Percentiles rank a stretch among this genome's conserved stretches.
Evolutionary conservation across 2,797 vertebrate genomes (phyloP).

Genomic region (Poecilia velifera): DNA sequence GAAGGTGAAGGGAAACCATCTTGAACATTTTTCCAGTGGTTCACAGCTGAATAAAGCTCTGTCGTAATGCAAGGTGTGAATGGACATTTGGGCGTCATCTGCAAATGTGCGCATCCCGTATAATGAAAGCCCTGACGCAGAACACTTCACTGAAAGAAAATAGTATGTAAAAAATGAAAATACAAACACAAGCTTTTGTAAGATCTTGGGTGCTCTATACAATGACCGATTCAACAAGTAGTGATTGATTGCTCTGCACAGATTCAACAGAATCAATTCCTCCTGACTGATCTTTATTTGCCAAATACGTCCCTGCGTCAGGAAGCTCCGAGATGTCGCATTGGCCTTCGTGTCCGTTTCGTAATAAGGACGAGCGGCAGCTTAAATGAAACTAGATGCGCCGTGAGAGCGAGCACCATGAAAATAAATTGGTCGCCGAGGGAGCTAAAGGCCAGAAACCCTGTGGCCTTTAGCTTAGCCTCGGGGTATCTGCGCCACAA

Average conservation of each 20-base stretch:
- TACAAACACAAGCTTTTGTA: not conserved
- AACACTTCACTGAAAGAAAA: not conserved
- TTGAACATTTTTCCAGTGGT: not conserved
- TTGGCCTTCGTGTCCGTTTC: slow-evolving; percentile 13
- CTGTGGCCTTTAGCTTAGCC: slow-evolving; percentile 56
- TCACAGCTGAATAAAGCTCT: not conserved
- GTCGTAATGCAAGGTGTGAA: not conserved
- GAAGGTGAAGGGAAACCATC: not conserved
- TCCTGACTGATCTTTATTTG: not conserved
- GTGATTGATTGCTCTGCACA: slow-evolving; percentile 2
- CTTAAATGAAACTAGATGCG: slow-evolving; percentile 34
- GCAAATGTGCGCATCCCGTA: not conserved
- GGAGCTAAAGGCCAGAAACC: slow-evolving; percentile 63
- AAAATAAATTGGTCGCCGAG: slow-evolving; percentile 76
- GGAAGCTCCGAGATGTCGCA: slow-evolving; percentile 31
- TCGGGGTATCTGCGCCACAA: slow-evolving; percentile 47
- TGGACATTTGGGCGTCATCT: not conserved
- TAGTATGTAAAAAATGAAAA: not conserved
- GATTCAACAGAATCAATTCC: slow-evolving; percentile 18
- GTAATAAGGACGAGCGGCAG: slow-evolving; percentile 35
- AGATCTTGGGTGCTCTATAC: slow-evolving; percentile 1
- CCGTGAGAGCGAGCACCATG: slow-evolving; percentile 50
- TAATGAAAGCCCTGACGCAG: not conserved
- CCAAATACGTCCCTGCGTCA: slow-evolving; percentile 17
- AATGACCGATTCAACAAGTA: slow-evolving; percentile 7